phyloP scores from a whole-genome alignment of 2,888 invertebrate genomes.

The Cataglyphis cursor region DNA sequence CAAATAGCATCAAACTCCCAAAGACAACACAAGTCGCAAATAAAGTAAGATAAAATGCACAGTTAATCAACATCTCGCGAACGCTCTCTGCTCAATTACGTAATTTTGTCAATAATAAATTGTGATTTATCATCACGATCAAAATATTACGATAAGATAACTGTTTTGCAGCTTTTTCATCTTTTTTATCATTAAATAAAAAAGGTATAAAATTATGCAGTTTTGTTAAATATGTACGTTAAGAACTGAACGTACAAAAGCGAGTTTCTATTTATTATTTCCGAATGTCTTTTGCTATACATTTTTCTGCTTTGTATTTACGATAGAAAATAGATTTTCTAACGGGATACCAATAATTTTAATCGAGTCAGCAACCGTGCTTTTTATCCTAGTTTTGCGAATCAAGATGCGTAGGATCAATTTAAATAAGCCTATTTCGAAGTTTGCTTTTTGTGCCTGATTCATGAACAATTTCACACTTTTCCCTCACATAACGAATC shows the following conservation, averaged over 20 bases:
- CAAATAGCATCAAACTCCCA: constrained; percentile 26
- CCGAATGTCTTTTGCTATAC: background rate
- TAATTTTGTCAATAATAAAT: background rate
- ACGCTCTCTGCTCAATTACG: background rate
- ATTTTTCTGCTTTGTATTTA: background rate
- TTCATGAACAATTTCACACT: constrained; percentile 13
- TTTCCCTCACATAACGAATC: background rate
- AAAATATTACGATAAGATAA: background rate
- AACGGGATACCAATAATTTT: background rate
- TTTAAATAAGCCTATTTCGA: background rate
- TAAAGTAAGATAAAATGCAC: constrained; percentile 21
- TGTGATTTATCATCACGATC: background rate
- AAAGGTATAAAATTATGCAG: background rate
- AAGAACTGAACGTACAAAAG: background rate
- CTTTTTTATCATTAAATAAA: background rate
- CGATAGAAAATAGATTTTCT: background rate
- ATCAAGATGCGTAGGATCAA: background rate
- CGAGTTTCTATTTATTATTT: background rate
- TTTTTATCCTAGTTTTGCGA: constrained; percentile 30
- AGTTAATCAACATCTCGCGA: background rate
- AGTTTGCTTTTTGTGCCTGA: background rate
- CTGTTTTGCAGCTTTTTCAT: background rate
- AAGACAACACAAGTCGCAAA: background rate
- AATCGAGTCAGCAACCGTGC: background rate
- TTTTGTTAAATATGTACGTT: background rate